Conservation (phyloP, 1,140 invertebrate species). For the Saccostrea cuccullata region DNA sequence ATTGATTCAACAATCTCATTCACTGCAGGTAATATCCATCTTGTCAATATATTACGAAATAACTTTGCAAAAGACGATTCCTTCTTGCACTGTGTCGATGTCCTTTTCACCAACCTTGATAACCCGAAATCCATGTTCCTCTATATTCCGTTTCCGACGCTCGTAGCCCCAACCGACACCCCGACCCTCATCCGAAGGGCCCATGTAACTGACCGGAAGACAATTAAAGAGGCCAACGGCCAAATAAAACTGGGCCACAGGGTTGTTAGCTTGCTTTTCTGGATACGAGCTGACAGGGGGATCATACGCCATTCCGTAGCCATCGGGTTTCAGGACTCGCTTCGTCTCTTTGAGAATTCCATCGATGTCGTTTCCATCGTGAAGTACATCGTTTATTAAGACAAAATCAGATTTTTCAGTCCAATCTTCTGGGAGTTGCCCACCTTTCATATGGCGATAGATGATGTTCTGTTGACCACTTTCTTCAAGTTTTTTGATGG, state of each 20-base stretch:
- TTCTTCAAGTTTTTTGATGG: neutral
- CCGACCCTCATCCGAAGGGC: neutral
- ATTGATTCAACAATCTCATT: too few relatives aligned
- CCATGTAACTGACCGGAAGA: slow-evolving; percentile 43
- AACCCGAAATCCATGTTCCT: slow-evolving; percentile 11
- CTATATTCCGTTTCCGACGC: slow-evolving; percentile 14
- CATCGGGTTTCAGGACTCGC: slow-evolving; percentile 46
- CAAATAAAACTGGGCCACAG: neutral
- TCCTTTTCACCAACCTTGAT: neutral
- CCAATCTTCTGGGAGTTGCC: neutral
- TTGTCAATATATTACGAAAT: too few relatives aligned
- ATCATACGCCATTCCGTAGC: slow-evolving; percentile 5
- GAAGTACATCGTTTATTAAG: slow-evolving; percentile 45
- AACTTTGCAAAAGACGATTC: neutral
- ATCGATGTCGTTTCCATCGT: slow-evolving; percentile 33
- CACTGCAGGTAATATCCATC: too few relatives aligned
- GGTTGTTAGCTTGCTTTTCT: slow-evolving; percentile 1
- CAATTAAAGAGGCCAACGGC: slow-evolving; percentile 38
- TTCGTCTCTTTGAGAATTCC: slow-evolving; percentile 19
- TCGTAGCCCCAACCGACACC: slow-evolving; percentile 50
- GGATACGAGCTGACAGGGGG: slow-evolving; percentile 27
- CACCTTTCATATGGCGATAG: neutral
- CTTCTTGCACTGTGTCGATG: neutral
- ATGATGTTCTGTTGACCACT: neutral
- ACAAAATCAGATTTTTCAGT: slow-evolving; percentile 48